Percentiles rank a stretch among this genome's conserved stretches.
Evolutionary conservation across 23 tunicate species (phyloP).

Genomic region (Clavelina lepadiformis): DNA sequence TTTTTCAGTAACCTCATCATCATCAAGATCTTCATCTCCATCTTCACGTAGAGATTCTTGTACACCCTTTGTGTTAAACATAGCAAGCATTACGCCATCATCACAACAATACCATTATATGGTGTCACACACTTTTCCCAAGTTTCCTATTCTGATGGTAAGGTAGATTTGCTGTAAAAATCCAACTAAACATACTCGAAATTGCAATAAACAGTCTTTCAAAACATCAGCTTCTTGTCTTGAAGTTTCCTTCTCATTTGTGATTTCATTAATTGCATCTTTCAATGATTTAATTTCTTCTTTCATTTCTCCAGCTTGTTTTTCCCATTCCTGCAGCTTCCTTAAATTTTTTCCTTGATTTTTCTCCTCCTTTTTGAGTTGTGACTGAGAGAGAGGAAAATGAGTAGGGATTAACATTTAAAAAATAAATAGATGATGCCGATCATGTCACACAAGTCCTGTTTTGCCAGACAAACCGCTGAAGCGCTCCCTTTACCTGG

Average conservation of each 20-base stretch:
- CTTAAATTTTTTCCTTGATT: slow-evolving; percentile 22
- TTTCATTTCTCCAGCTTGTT: slow-evolving; percentile 28
- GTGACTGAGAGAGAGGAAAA: slow-evolving; percentile 27
- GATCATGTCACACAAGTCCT: too few relatives aligned
- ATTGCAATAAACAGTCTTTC: slow-evolving; percentile 78
- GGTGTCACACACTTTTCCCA: too few relatives aligned
- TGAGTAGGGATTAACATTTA: too few relatives aligned
- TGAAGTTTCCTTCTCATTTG: slow-evolving; percentile 29
- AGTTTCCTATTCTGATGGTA: not conserved
- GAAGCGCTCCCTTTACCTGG: slow-evolving; percentile 44
- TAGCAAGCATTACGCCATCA: too few relatives aligned
- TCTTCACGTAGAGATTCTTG: slow-evolving; percentile 49
- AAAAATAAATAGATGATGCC: too few relatives aligned
- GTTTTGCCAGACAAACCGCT: not conserved
- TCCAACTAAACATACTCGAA: slow-evolving; percentile 30
- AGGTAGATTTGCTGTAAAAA: not conserved
- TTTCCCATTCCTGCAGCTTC: slow-evolving; percentile 7
- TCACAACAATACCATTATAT: too few relatives aligned
- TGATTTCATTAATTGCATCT: slow-evolving; percentile 9
- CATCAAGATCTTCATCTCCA: slow-evolving; percentile 63
- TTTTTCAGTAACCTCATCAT: slow-evolving; percentile 49
- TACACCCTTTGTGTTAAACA: slow-evolving; percentile 76
- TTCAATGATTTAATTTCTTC: slow-evolving; percentile 19
- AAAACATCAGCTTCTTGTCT: slow-evolving; percentile 66
- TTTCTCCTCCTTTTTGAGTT: slow-evolving; percentile 39